These are phyloP conservation scores for Furcifer pardalis DNA, from an alignment of 2,797 vertebrate species.

Conservation along the genomic window DNA sequence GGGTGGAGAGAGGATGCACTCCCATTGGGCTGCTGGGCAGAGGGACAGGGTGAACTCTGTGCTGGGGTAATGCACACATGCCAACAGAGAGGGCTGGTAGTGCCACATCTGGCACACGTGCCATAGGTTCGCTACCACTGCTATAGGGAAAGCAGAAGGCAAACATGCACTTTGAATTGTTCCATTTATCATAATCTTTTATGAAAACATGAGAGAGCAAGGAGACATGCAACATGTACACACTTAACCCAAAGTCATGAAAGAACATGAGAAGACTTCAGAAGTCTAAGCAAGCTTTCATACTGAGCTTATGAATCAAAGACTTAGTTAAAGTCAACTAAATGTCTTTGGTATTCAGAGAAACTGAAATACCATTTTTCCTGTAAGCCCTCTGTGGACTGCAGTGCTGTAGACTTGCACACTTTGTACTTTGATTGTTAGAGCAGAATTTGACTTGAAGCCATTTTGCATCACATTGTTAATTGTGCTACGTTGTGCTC, in stretches of 20 bases:
- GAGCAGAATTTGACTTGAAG: background rate
- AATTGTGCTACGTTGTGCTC: background rate
- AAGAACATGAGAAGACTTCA: background rate
- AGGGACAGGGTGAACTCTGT: too few species aligned
- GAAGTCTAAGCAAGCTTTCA: conserved; percentile 15
- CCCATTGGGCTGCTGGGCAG: too few species aligned
- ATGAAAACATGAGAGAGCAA: too few species aligned
- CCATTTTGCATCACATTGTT: conserved; percentile 7
- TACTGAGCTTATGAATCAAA: conserved; percentile 22
- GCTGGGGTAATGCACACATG: too few species aligned
- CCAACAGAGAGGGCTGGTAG: too few species aligned
- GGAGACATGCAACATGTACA: too few species aligned
- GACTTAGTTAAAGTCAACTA: conserved; percentile 5
- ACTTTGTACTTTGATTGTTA: conserved; percentile 3
- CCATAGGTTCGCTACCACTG: too few species aligned
- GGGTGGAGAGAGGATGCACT: too few species aligned
- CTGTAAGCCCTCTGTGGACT: background rate
- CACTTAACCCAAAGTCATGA: background rate
- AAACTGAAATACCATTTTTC: conserved; percentile 21
- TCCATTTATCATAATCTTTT: too few species aligned
- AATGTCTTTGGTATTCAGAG: conserved; percentile 11
- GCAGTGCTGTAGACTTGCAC: background rate
- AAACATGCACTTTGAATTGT: too few species aligned
- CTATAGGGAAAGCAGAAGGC: too few species aligned
- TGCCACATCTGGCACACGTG: too few species aligned